phyloP scores from a whole-genome alignment of 2,797 vertebrate genomes.

The Etheostoma nigrum region DNA sequence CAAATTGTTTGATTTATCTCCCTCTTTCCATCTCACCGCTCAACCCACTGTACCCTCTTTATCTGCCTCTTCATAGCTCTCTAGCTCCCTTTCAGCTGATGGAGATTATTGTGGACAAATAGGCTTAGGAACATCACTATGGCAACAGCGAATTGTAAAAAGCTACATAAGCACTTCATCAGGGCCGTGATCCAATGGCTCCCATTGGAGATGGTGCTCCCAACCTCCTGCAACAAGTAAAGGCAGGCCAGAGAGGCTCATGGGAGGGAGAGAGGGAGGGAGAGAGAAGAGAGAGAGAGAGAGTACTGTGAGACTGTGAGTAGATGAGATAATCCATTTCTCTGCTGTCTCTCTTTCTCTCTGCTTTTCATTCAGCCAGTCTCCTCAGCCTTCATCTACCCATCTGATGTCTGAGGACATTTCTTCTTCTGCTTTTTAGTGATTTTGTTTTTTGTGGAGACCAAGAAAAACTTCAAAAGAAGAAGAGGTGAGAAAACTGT shows the following conservation, averaged over 20 bases:
- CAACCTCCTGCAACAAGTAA: slow-evolving; percentile 78
- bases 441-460: slow-evolving; percentile 22
- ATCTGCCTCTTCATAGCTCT: slow-evolving; percentile 79
- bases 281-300: slow-evolving; percentile 5
- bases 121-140: slow-evolving; percentile 86
- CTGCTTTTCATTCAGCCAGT: slow-evolving; percentile 20
- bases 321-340: slow-evolving; percentile 47
- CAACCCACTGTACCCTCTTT: slow-evolving; percentile 67
- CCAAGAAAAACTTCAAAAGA: slow-evolving; percentile 28
- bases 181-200: slow-evolving; percentile 64
- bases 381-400: slow-evolving; percentile 4
- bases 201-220: slow-evolving; percentile 69
- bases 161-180: slow-evolving; percentile 77
- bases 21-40: slow-evolving; percentile 53
- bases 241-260: slow-evolving; percentile 71
- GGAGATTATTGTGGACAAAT: slow-evolving; percentile 85
- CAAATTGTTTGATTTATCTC: slow-evolving; percentile 55
- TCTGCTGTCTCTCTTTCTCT: slow-evolving; percentile 16
- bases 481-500: slow-evolving; percentile 57
- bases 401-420: slow-evolving; percentile 27
- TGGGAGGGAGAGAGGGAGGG: slow-evolving; percentile 57
- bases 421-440: background rate
- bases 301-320: slow-evolving; percentile 36
- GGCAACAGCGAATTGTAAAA: slow-evolving; percentile 81
- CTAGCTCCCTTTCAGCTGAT: slow-evolving; percentile 77